Evolutionary conservation across 2,888 invertebrate species (phyloP).

Genomic region (Leptura quadrifasciata): DNA sequence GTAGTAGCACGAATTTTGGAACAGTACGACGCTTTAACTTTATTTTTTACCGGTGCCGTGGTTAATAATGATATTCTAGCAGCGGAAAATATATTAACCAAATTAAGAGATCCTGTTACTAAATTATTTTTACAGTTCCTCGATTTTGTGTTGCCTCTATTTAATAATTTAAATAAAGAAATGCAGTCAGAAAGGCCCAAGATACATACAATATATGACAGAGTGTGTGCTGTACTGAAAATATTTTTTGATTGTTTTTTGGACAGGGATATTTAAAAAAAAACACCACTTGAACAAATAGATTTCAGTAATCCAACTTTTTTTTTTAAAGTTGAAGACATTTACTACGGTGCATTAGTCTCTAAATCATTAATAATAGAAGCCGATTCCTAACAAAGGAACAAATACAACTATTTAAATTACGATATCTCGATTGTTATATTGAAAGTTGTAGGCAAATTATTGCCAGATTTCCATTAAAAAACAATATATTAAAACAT

Average conservation of each 20-base stretch:
- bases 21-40: constrained; percentile 47
- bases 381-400: too few relatives aligned
- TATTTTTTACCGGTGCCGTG: constrained; percentile 49
- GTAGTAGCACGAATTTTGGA: constrained; percentile 50
- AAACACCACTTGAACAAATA: too few relatives aligned
- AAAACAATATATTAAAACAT: too few relatives aligned
- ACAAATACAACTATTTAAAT: too few relatives aligned
- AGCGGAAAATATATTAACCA: background rate
- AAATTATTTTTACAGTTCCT: constrained; percentile 13
- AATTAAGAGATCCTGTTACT: background rate
- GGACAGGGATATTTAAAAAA: too few relatives aligned
- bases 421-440: too few relatives aligned
- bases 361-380: too few relatives aligned
- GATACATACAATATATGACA: background rate
- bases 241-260: background rate
- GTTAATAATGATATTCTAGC: constrained; percentile 28
- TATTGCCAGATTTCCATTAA: too few relatives aligned
- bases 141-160: background rate
- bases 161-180: constrained; percentile 32
- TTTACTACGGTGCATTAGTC: too few relatives aligned
- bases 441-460: too few relatives aligned
- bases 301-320: too few relatives aligned
- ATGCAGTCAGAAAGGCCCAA: constrained; percentile 17
- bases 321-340: too few relatives aligned
- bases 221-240: background rate